Evolutionary conservation across 2,113 vertebrate genomes (phyloP), one percentile per base, ranked within the genome.

Genomic region (Festucalex cinctus): DNA sequence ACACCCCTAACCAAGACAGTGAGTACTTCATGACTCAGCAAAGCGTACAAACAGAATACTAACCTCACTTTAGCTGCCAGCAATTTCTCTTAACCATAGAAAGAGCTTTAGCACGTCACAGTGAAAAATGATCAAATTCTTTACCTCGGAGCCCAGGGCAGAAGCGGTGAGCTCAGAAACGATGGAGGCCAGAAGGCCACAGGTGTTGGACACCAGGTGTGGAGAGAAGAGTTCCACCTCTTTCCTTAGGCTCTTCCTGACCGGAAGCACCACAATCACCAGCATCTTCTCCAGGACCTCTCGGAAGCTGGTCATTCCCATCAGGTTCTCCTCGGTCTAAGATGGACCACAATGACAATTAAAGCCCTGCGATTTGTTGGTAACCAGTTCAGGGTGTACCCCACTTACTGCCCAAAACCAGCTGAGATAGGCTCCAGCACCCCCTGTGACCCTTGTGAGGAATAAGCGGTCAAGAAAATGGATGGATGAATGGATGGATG

Each of bases 261-360:
- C 96, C 0, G 97, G 97, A 14, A 98, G 91, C 66, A 98, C 95
- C 70, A 99, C 97, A 69, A 99, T 99, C 68, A 98, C 95, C 73
- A 99, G 82, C 97, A 99, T 99, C 82, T 98, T 98, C 81, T 98
- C 97, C 65, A 99, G 82, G 19, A 99, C 97, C 82, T 99, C 97
- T 3, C 96, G 93, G 78, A 99, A 99, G 77, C 96, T 98, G 14
- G 97, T 95, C 94, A 99, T 96, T 14, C 96, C 96, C 68, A 97
- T 97, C 73, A 98, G 90, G 79, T 96, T 99, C 88, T 99, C 97
- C 82, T 99, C 97, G 6, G 92, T 97, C 97, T 99, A 68, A 36
- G n/a, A 13, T 2, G 0, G 60, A 16, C 69, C n/a, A 54, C 19
- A 68, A 46, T 35, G 24, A 57, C 16, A n/a, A 51, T 6, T 6